Evolutionary conservation across 2,888 invertebrate genomes (phyloP), one percentile per base, ranked within the genome.

Genomic region (Camptogramma bilineatum): DNA sequence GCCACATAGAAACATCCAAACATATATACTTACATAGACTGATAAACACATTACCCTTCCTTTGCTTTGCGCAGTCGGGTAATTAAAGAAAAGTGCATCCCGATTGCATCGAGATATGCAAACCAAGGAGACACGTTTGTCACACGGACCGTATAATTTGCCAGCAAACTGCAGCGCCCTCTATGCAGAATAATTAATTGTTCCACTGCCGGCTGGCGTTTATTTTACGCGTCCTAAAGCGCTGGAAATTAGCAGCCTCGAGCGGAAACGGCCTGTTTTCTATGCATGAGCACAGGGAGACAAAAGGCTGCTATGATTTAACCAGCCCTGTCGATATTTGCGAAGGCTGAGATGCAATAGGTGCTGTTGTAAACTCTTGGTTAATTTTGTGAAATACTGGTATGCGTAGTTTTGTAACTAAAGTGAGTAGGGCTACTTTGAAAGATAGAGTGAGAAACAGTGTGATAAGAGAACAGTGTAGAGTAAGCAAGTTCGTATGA

Each of bases 151-250:
- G 66, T 53, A 59, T 51, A 64, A 59, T 62, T 64, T 28, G 55
- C 50, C 51, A 48, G 60, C 46, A 51, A 31, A 51, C 55, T 65
- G 62, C 52, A 58, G 60, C 64, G 50, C 52, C 58, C 57, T 57
- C 57, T 61, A 69, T 67, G 65, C 52, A 63, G 60, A 62, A 68
- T 62, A 66, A 69, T 69, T 66, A 62, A 66, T 66, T 61, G 64
- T 62, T 21, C 47, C 58, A 42, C 66, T 68, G 62, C 61, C 64
- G 56, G 58, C 57, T 64, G 60, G 31, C 66, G 56, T 64, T 57
- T 61, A 54, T 54, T 63, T 51, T 44, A 63, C 63, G 66, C 63
- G 56, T 50, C 48, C 59, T 59, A 53, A 52, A 69, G 50, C 54
- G 58, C 46, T 58, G 50, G 54, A 62, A 66, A 66, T 62, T 58